These are phyloP conservation scores for Calonectris borealis DNA, from an alignment of 2,113 vertebrate genomes.

Conservation along the genomic window DNA sequence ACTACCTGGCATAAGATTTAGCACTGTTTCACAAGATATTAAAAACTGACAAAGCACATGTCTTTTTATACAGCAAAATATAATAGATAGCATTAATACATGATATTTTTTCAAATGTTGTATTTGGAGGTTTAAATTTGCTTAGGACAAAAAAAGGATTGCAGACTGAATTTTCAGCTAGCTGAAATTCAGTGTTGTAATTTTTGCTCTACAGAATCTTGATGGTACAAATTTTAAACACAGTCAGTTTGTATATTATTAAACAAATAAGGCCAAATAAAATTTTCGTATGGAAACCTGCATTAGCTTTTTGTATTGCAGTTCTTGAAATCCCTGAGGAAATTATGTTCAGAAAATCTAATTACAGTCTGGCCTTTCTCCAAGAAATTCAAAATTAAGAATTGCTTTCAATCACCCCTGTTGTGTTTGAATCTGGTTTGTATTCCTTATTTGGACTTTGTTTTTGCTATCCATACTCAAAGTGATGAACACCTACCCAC, in stretches of 20 bases:
- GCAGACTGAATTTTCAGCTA: neutral
- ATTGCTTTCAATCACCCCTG: neutral
- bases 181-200: neutral
- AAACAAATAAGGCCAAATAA: neutral
- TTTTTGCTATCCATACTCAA: neutral
- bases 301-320: neutral
- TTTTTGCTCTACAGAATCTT: neutral
- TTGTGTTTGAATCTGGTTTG: neutral
- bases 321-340: neutral
- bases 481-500: neutral
- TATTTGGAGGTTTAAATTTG: neutral
- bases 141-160: neutral
- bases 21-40: neutral
- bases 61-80: neutral
- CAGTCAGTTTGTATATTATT: neutral
- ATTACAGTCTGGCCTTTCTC: neutral
- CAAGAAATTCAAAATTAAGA: constrained; percentile 17
- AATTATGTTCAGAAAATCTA: constrained; percentile 26
- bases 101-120: neutral
- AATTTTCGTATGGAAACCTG: neutral
- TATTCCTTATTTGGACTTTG: neutral
- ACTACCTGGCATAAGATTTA: neutral
- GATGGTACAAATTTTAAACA: neutral
- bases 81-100: neutral
- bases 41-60: neutral